These are phyloP conservation scores for Pristiophorus japonicus DNA, from an alignment of 2,113 vertebrate genomes.

Conservation along the genomic window DNA sequence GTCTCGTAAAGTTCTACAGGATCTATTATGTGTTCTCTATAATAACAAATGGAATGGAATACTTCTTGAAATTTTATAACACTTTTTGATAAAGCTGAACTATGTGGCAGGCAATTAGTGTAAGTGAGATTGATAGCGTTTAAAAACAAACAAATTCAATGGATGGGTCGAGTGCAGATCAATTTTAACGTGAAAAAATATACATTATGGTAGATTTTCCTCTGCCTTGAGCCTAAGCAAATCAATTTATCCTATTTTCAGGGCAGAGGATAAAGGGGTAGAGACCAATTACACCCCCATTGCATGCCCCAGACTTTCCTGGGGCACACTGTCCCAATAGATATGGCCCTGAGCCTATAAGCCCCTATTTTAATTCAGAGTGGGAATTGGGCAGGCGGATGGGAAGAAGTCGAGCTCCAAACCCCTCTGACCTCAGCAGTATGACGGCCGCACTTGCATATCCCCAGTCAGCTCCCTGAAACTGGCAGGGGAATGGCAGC, in stretches of 20 bases:
- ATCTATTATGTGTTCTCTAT: background rate
- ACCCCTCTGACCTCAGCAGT: background rate
- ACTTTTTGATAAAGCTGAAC: background rate
- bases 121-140: background rate
- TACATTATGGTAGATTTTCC: background rate
- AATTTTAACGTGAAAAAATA: background rate
- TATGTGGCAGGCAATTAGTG: background rate
- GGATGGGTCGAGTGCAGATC: background rate
- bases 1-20: background rate
- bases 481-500: background rate
- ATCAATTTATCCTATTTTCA: background rate
- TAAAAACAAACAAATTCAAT: background rate
- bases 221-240: background rate
- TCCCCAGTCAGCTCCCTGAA: background rate
- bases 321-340: background rate
- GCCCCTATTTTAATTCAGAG: background rate
- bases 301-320: background rate
- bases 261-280: background rate
- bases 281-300: background rate
- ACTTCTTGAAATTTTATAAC: background rate
- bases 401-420: background rate
- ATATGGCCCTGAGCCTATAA: background rate
- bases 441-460: background rate
- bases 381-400: background rate
- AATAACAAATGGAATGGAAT: background rate